Conservation (phyloP, 2,113 vertebrate species). For the Urocynchramus pylzowi region DNA sequence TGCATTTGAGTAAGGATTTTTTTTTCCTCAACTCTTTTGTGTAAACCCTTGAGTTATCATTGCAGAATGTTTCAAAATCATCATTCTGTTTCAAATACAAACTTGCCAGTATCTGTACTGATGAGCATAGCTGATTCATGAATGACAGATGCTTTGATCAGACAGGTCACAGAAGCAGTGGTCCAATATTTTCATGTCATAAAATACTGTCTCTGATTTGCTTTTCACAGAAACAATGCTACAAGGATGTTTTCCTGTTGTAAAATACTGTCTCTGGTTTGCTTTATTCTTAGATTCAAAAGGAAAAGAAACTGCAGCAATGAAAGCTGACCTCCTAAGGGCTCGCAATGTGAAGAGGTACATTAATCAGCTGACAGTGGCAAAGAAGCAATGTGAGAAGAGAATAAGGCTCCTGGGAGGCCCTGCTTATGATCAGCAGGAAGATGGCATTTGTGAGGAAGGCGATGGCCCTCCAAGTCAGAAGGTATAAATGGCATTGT, state of each 20-base stretch:
- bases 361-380: slow-evolving; percentile 96
- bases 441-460: slow-evolving; percentile 83
- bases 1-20: background rate
- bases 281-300: slow-evolving; percentile 73
- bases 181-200: background rate
- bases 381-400: slow-evolving; percentile 99
- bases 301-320: slow-evolving; percentile 93
- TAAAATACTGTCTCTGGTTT: background rate
- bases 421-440: slow-evolving; percentile 88
- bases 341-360: slow-evolving; percentile 97
- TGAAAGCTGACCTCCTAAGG: slow-evolving; percentile 95
- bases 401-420: slow-evolving; percentile 89
- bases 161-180: background rate
- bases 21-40: background rate
- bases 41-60: background rate
- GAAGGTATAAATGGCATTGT: slow-evolving; percentile 71
- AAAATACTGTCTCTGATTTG: background rate
- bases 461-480: slow-evolving; percentile 86
- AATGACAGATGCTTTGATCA: background rate
- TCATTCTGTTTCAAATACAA: background rate
- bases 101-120: background rate
- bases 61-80: background rate
- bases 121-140: background rate
- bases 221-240: background rate
- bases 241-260: background rate